Evolutionary conservation across 2,888 invertebrate genomes (phyloP).

Genomic region (Aradus depressus): DNA sequence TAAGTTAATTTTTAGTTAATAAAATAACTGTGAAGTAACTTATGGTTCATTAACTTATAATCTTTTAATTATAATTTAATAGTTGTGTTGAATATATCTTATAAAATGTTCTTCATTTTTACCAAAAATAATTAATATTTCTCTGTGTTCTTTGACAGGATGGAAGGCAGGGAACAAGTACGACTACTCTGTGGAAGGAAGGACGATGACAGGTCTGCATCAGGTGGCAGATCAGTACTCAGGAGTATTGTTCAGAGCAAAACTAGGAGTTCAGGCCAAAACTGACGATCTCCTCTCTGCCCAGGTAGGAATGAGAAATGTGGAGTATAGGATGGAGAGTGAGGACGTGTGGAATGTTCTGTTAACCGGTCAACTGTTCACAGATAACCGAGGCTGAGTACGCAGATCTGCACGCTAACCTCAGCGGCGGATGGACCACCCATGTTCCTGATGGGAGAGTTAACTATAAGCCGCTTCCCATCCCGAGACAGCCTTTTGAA

Average conservation of each 20-base stretch:
- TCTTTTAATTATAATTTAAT: background rate
- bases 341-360: too few species aligned
- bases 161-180: slow-evolving; percentile 37
- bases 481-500: slow-evolving; percentile 49
- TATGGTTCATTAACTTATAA: background rate
- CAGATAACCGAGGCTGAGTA: slow-evolving; percentile 19
- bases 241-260: slow-evolving; percentile 45
- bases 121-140: background rate
- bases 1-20: background rate
- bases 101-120: too few species aligned
- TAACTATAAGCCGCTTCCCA: slow-evolving; percentile 43
- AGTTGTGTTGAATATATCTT: too few species aligned
- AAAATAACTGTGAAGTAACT: background rate
- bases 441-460: slow-evolving; percentile 41
- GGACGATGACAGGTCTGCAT: slow-evolving; percentile 48
- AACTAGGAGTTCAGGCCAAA: slow-evolving; percentile 44
- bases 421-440: slow-evolving; percentile 34
- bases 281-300: slow-evolving; percentile 42
- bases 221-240: slow-evolving; percentile 44
- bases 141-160: slow-evolving; percentile 25
- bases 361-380: too few species aligned
- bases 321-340: too few species aligned
- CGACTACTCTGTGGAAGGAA: slow-evolving; percentile 37
- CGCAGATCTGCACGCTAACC: slow-evolving; percentile 42
- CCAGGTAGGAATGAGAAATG: too few species aligned